phyloP scores from a whole-genome alignment of 2,797 vertebrate genomes.

The Pterois miles region DNA sequence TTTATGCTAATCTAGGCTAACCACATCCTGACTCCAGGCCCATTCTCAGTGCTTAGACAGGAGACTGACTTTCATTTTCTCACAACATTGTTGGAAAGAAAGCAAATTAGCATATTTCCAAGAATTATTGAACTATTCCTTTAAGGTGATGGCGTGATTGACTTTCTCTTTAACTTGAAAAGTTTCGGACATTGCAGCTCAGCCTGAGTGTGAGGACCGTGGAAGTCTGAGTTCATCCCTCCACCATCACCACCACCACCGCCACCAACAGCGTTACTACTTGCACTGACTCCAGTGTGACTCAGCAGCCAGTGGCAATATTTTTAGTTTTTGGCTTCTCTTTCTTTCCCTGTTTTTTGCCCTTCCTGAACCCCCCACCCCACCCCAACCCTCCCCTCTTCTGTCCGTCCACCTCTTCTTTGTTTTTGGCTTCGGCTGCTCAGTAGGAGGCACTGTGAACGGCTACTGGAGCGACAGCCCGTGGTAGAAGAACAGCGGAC shows the following conservation, averaged over 20 bases:
- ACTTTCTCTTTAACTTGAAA: not conserved
- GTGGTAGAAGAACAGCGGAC: constrained; percentile 78
- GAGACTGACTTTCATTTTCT: not conserved
- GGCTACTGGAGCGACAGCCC: constrained; percentile 88
- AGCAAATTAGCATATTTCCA: not conserved
- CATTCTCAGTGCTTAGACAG: not conserved
- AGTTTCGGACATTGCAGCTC: constrained; percentile 37
- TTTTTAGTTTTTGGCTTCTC: constrained; percentile 82
- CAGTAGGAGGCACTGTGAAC: constrained; percentile 83
- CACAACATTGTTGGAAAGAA: not conserved
- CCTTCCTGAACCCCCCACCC: constrained; percentile 30
- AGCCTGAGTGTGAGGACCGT: constrained; percentile 33
- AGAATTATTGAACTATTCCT: not conserved
- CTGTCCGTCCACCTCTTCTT: constrained; percentile 72
- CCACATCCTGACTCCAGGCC: not conserved
- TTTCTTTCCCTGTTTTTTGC: constrained; percentile 76
- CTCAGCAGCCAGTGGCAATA: constrained; percentile 73
- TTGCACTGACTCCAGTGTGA: constrained; percentile 67
- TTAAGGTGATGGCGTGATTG: not conserved
- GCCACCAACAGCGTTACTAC: constrained; percentile 49
- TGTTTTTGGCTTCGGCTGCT: constrained; percentile 68
- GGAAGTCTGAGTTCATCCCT: constrained; percentile 44
- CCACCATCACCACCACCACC: constrained; percentile 8
- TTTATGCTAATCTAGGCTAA: not conserved
- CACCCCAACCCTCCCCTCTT: constrained; percentile 8